Base-by-base conservation (phyloP, 1,140 invertebrate species). In the Aethina tumida region DNA sequence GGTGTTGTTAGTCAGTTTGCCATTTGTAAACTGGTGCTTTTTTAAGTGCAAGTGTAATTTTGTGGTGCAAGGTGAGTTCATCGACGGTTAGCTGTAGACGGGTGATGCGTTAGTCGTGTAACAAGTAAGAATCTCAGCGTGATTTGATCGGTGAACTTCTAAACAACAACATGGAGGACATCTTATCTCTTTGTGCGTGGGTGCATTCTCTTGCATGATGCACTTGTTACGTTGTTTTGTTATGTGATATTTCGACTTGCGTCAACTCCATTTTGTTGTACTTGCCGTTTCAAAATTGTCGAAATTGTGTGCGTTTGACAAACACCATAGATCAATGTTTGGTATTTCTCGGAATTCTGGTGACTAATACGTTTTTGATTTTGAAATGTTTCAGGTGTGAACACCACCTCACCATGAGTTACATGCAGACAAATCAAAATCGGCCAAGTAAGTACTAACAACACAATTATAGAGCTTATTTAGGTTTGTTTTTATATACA, bases 341-440 rank as follows among this genome's bases (percentile, higher is more conserved):
- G 33, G 20, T 39, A 31, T 32, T 13, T 1, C 2, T 10, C 27
- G 12, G n/a, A 16, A 5, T 15, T 10, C 3, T 35, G 12, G 21
- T 28, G 14, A 9, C 13, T 39, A 25, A 19, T 28, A 15, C 8
- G 10, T 14, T 24, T 10, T 16, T 30, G 20, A 19, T 35, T 10
- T 49, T 26, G 26, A 32, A 10, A 24, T 43, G 8, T 52, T 46
- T 41, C 38, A 50, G 55, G 52, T 53, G 47, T 55, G 46, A 35
- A 7, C 33, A 39, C 22, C 40, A 13, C 30, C 57, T 55, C 60
- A 58, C 49, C 53, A 84, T 84, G 78, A 84, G 79, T 72, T 84
- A 82, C 70, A 79, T 83, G 71, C 72, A 77, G 55, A 69, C 73
- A 30, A 74, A 77, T 50, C 80, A 82, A 64, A 79, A 78, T 52